Conservation (phyloP, 1,140 invertebrate species). For the Polypedilum pembai region DNA sequence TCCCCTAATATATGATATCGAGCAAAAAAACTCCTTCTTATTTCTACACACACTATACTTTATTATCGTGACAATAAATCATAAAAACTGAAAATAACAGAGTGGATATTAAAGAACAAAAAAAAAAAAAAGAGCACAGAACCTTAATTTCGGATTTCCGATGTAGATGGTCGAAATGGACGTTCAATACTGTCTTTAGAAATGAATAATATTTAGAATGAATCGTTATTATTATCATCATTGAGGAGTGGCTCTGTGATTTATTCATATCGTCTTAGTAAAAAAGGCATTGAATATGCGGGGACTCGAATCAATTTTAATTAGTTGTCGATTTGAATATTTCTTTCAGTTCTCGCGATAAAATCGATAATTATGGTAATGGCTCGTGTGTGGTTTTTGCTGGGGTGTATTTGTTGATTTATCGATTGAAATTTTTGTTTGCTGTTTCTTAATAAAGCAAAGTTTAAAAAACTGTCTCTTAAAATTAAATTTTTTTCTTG, state of each 20-base stretch:
- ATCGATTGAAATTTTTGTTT: not conserved
- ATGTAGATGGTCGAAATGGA: not conserved
- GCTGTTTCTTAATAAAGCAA: too few species aligned
- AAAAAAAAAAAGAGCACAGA: not conserved
- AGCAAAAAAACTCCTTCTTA: too few species aligned
- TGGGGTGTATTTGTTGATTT: not conserved
- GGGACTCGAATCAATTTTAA: conserved; percentile 21
- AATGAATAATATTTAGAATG: not conserved
- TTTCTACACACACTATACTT: not conserved
- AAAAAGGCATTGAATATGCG: not conserved
- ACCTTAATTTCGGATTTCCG: conserved; percentile 26
- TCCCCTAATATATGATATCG: too few species aligned
- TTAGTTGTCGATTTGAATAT: conserved; percentile 24
- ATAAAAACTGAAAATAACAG: conserved; percentile 20
- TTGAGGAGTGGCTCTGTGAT: conserved; percentile 20
- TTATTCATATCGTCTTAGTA: not conserved
- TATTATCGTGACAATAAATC: conserved; percentile 27
- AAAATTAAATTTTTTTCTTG: not conserved
- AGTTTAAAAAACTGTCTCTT: not conserved
- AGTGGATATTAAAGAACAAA: not conserved
- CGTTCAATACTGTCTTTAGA: conserved; percentile 3
- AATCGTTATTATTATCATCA: conserved; percentile 7
- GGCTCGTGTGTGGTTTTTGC: not conserved
- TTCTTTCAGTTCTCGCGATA: not conserved
- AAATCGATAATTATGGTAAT: conserved; percentile 12